Base-by-base conservation (phyloP, 2,888 invertebrate genomes). In the Noctua comes region DNA sequence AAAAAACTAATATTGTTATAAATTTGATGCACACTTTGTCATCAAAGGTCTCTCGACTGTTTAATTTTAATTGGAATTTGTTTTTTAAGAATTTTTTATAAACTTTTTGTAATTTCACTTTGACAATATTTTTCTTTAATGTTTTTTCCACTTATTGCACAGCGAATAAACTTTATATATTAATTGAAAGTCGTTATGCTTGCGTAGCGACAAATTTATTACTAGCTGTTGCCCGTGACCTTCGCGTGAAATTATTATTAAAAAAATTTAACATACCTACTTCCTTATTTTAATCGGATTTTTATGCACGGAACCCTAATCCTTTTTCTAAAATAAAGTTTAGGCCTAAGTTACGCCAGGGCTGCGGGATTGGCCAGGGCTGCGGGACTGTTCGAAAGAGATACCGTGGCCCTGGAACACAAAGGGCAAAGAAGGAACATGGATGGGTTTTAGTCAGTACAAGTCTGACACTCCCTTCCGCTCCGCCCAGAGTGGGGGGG, bases 11-110 rank as follows among this genome's bases (percentile, higher is more conserved):
- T 65, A 31, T 77, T 36, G 5, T 66, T 66, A 51, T 51, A 13
- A 82, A 65, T 76, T 65, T 40, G 43, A 82, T 69, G 43, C 59
- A 48, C 18, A 31, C 54, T 76, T 77, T 77, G n/a, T 48, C 46
- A 57, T 81, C 62, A 83, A 77, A 77, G 59, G 24, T 40, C 40
- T 81, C 13, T 10, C 21, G 18, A 27, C 31, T 62, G 16, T 51
- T 62, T 59, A 46, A 57, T 69, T 82, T 69, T 76, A 82, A 82
- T 68, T 51, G n/a, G 11, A 36, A 64, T 62, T 46, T 21, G 2
- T 40, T 82, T 8, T 66, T 11, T 18, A 40, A 21, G 16, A 2
- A 31, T 66, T 43, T 48, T 82, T 82, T n/a, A 59, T 31, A 16
- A 75, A 43, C 2, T 5, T 68, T 59, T 66, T 43, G 1, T 43